These are phyloP conservation scores for Morone chrysops DNA, from an alignment of 2,113 vertebrate species.

Conservation along the genomic window DNA sequence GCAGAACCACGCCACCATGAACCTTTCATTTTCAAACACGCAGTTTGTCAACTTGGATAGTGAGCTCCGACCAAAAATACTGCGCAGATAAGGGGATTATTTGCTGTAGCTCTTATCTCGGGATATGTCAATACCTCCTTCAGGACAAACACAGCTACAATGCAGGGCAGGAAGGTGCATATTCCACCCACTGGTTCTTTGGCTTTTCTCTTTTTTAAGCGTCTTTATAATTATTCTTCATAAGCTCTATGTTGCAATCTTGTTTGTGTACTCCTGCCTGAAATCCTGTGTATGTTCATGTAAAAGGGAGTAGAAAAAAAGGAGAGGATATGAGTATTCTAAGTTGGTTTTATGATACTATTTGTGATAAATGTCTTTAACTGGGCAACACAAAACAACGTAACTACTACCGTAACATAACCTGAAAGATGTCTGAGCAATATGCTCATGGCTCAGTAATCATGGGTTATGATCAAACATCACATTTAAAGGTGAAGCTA, in stretches of 20 bases:
- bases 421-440: neutral
- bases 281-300: constrained; percentile 34
- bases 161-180: constrained; percentile 52
- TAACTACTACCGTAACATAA: neutral
- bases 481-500: neutral
- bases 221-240: constrained; percentile 61
- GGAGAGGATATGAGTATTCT: constrained; percentile 18
- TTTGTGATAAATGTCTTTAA: constrained; percentile 9
- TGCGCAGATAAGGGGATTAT: constrained; percentile 58
- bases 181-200: constrained; percentile 54
- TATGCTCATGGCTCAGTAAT: neutral
- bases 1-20: constrained; percentile 15
- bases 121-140: constrained; percentile 62
- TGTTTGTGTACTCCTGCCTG: constrained; percentile 46
- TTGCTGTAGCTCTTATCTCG: constrained; percentile 56
- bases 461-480: constrained; percentile 22
- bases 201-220: constrained; percentile 49
- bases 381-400: neutral
- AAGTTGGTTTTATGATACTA: neutral
- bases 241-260: constrained; percentile 45
- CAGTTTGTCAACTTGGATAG: constrained; percentile 37
- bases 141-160: constrained; percentile 57
- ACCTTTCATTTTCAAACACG: constrained; percentile 14
- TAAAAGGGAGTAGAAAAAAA: constrained; percentile 4
- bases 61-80: constrained; percentile 44